phyloP scores from a whole-genome alignment of 1,140 invertebrate genomes.

The Macrotrachela quadricornifera region DNA sequence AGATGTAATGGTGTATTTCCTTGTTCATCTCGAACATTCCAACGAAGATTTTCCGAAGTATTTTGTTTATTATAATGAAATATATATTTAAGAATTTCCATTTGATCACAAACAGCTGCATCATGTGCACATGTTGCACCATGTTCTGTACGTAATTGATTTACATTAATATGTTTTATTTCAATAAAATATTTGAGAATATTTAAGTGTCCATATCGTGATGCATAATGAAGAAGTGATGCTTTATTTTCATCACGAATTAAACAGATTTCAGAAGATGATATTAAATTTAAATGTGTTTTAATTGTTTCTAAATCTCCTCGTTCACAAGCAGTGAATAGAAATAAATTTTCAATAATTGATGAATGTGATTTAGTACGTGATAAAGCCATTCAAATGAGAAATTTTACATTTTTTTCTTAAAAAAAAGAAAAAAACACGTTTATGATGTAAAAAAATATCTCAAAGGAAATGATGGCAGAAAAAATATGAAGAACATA shows the following conservation, averaged over 20 bases:
- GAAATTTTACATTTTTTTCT: too few species aligned
- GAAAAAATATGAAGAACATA: too few species aligned
- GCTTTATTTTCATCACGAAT: slow-evolving; percentile 1
- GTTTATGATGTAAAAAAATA: too few species aligned
- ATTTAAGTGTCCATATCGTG: not conserved
- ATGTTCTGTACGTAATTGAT: not conserved
- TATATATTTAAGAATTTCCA: not conserved
- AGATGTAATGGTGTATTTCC: too few species aligned
- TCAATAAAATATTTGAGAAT: slow-evolving; percentile 1
- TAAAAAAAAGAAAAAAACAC: too few species aligned
- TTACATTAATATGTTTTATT: not conserved
- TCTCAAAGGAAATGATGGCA: too few species aligned
- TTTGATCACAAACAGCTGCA: not conserved
- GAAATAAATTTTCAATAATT: too few species aligned
- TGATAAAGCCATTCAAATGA: too few species aligned
- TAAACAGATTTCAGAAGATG: not conserved
- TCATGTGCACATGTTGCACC: slow-evolving; percentile 2
- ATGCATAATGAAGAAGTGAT: slow-evolving; percentile 1
- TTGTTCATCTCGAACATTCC: not conserved
- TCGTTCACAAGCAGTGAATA: too few species aligned
- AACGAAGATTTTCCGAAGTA: not conserved
- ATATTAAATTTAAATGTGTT: too few species aligned
- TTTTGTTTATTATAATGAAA: not conserved
- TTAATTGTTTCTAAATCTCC: too few species aligned
- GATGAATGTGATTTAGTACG: too few species aligned